Evolutionary conservation across 1,140 invertebrate species (phyloP), one percentile per base, ranked within the genome.

Genomic region (Platyscapa corneri): DNA sequence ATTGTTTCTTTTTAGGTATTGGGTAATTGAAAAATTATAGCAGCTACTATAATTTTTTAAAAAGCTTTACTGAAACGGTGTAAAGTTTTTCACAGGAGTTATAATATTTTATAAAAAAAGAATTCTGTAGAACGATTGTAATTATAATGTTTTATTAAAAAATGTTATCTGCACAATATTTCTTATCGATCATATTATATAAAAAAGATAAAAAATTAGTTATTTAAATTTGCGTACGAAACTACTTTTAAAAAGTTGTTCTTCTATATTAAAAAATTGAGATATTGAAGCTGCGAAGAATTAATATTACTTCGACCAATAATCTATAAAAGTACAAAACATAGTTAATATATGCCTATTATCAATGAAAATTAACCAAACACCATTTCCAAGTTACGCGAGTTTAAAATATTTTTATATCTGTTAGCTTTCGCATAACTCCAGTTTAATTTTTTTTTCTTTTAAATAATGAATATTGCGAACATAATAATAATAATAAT

Each of bases 101-200:
- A n/a, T n/a, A n/a, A 20, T 20, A 70, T 37, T 18, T 37, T 20
- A 70, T 37, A 37, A 34, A 74, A 74, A 74, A 74, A 42, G n/a
- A 74, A 74, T 74, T 74, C 1, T 27, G 5, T 60, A n/a, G 27
- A 74, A 78, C 53, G 53, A 37, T 39, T 23, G 14, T 42, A 65
- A 67, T 64, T 46, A n/a, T 18, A n/a, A n/a, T 20, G 42, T 80
- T 80, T 80, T 80, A 80, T 80, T 67, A 18, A 80, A 80, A 80
- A 32, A 60, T 42, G 18, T 14, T 32, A 16, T 42, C 10, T n/a
- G 30, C 76, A 60, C 56, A 79, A 64, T 18, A 60, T 27, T 78
- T 56, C 27, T 30, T 30, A 46, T 65, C 39, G 20, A 46, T 64
- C 27, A 39, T 64, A 80, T 64, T 49, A 37, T 64, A 39, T 30